A percentile compares a stretch with the other conserved stretches of the same genome.
These are phyloP conservation scores for Anneissia japonica DNA, from an alignment of 35 echinoderm and acorn worm genomes.

Conservation along the genomic window DNA sequence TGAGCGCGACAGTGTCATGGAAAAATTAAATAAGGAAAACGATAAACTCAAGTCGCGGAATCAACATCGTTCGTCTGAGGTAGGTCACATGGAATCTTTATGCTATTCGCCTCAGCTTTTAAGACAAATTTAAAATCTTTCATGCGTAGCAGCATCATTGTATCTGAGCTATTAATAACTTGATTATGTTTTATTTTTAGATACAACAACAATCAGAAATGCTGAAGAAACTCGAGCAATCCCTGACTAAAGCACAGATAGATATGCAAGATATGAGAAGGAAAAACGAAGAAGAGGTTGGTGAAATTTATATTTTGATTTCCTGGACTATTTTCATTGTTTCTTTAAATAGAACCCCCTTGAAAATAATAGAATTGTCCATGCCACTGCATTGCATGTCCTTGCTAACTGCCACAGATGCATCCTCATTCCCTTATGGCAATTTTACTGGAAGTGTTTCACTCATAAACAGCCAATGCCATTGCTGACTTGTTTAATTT, in stretches of 20 bases:
- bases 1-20: conserved; percentile 55
- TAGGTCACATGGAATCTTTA: not conserved
- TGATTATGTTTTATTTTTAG: conserved; percentile 7
- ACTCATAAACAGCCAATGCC: too few relatives aligned
- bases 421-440: too few relatives aligned
- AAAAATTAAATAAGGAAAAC: conserved; percentile 68
- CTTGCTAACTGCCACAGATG: too few relatives aligned
- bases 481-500: too few relatives aligned
- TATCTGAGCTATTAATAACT: not conserved
- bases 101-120: not conserved
- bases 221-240: conserved; percentile 75
- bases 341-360: too few relatives aligned
- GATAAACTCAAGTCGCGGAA: conserved; percentile 61
- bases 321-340: too few relatives aligned
- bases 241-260: conserved; percentile 56
- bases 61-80: conserved; percentile 59
- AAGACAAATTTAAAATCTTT: not conserved
- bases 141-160: not conserved
- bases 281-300: conserved; percentile 70
- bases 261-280: conserved; percentile 56
- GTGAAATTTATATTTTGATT: not conserved
- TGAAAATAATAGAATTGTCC: too few relatives aligned
- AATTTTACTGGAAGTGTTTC: too few relatives aligned
- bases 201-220: conserved; percentile 74
- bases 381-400: too few relatives aligned